Percentiles rank a stretch among this genome's conserved stretches.
Conservation (phyloP, 2,113 vertebrate species). For the Antechinus stuartii region DNA sequence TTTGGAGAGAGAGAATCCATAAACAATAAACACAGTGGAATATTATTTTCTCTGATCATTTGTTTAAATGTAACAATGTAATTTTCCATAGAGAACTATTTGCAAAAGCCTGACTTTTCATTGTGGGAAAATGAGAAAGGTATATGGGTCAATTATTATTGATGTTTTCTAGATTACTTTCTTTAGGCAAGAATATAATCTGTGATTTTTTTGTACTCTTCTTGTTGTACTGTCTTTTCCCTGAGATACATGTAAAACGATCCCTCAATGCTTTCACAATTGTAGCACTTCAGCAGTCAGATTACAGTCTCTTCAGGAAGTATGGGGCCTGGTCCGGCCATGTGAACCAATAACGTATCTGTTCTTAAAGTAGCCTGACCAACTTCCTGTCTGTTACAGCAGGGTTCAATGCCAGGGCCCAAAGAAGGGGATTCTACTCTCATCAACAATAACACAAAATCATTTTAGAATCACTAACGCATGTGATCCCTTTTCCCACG, state of each 20-base stretch:
- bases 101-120: not conserved
- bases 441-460: not conserved
- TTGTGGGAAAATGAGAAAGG: not conserved
- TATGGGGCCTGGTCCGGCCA: not conserved
- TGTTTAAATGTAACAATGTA: not conserved
- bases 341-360: not conserved
- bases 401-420: not conserved
- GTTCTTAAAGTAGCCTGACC: not conserved
- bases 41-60: not conserved
- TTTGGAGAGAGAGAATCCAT: not conserved
- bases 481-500: not conserved
- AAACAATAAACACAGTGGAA: not conserved
- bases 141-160: not conserved
- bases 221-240: not conserved
- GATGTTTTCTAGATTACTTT: not conserved
- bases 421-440: not conserved
- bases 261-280: not conserved
- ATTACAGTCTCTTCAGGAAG: not conserved
- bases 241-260: not conserved
- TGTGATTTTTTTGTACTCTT: not conserved
- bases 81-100: not conserved
- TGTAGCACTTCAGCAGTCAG: not conserved
- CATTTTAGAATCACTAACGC: not conserved
- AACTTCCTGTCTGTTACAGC: not conserved
- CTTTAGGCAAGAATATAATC: not conserved